Evolutionary conservation across 2,888 invertebrate genomes (phyloP), one percentile per base, ranked within the genome.

Genomic region (Saturnia pavonia): DNA sequence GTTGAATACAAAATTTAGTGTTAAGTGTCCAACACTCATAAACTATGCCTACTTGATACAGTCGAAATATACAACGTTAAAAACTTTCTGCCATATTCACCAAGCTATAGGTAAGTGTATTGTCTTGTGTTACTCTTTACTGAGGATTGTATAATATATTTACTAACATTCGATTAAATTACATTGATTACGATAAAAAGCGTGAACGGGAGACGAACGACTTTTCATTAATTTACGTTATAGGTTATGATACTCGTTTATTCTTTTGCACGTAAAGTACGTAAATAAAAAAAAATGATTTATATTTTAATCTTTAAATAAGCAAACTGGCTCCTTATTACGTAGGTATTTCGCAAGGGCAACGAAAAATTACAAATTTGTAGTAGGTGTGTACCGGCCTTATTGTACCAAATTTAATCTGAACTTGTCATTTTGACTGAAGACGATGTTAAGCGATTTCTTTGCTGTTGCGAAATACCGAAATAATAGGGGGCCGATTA

Each of bases 61-160:
- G 42, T 70, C 63, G 40, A 80, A 82, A 82, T 86, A 79, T 87
- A 89, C 87, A 85, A 85, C 84, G 83, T 86, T 88, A 60, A 14
- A 27, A 91, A 92, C 91, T 91, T 92, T 88, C 86, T 92, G 92
- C 91, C 92, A 79, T 91, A 93, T 92, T 92, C 90, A 92, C 91
- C 92, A 92, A 91, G 86, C 89, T 91, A 92, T 88, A 89, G 85
- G 88, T 91, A 90, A 88, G 88, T 92, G 91, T 94, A 94, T 94
- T 94, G 93, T 92, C 93, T 88, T 82, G 88, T 90, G 89, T 94
- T 92, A 87, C 89, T 88, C 86, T 83, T 88, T 87, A 86, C 87
- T 91, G 90, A 91, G 91, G 91, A 88, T 88, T 83, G 81, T 84
- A 86, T 86, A 81, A 22, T 40, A 34, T 42, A 69, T 69, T 68